Base-by-base conservation (phyloP, 2,113 vertebrate species). In the Apteryx owenii region DNA sequence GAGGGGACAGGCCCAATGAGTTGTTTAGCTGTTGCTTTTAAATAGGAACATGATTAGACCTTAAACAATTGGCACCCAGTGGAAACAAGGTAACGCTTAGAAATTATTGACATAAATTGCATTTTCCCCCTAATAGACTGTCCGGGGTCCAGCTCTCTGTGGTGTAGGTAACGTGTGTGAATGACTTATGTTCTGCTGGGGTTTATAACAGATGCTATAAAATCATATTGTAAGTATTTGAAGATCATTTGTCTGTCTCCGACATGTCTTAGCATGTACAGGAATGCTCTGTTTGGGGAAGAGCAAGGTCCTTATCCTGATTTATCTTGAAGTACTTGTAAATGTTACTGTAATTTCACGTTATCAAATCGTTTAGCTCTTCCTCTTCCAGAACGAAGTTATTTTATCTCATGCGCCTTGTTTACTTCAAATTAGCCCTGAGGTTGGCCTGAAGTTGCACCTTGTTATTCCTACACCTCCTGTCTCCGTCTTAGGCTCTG, bases 371-470 rank as follows among this genome's bases (percentile, higher is more conserved):
- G 42, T 88, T 97, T 75, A 94, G 93, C 88, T 96, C 91, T 95
- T 97, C 93, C 94, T 96, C 69, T 97, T 97, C 94, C 95, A 96
- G 90, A 95, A 91, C 2, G 0, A 88, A 96, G 65, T 85, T 96
- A 81, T 93, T 96, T 95, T 96, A 96, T 97, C 96, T 97, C 88
- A 33, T 79, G 80, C 31, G 61, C 91, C 76, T 97, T 97, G 91
- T 97, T 97, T 97, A 96, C 89, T 95, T 96, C 93, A 96, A 91
- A 96, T 97, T 93, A 96, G 93, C 97, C 89, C 94, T 93, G 91
- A 97, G 95, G 94, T 81, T 97, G 95, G 91, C 96, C 97, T 94
- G 85, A 75, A 95, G 93, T 95, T 95, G 88, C 89, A 96, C 94
- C 88, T 90, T 94, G 68, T 97, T 96, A 93, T 91, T 95, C 91